A percentile compares a stretch with the other conserved stretches of the same genome.
Evolutionary conservation across 1,140 invertebrate species (phyloP).

Genomic region (Riptortus pedestris): DNA sequence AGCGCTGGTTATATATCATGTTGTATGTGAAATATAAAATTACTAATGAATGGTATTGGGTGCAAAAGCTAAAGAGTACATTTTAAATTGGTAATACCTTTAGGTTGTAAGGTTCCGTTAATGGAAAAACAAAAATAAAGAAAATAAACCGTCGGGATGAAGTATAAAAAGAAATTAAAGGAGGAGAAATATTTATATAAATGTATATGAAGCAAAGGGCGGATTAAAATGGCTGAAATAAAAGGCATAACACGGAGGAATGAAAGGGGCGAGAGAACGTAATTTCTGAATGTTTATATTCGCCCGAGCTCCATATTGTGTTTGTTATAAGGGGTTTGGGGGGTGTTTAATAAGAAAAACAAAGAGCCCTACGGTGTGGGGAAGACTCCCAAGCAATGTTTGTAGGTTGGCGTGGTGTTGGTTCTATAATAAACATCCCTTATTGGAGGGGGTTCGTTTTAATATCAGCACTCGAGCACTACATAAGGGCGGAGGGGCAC

Average conservation of each 20-base stretch:
- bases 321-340: neutral
- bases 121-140: too few species aligned
- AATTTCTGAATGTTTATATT: neutral
- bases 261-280: neutral
- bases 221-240: neutral
- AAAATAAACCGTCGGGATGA: too few species aligned
- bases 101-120: too few species aligned
- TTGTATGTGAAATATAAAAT: too few species aligned
- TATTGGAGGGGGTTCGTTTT: conserved; percentile 17
- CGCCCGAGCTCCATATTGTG: neutral
- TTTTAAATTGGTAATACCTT: too few species aligned
- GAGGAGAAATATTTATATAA: neutral
- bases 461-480: too few species aligned
- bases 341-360: neutral
- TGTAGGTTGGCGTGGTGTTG: neutral
- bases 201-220: neutral
- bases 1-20: too few species aligned
- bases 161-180: too few species aligned
- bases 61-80: too few species aligned
- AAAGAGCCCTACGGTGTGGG: neutral
- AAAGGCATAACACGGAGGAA: neutral
- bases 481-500: too few species aligned
- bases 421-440: conserved; percentile 13
- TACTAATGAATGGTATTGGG: too few species aligned
- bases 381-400: neutral